Conservation (phyloP, 2,888 invertebrate species). For the Formica aserva region DNA sequence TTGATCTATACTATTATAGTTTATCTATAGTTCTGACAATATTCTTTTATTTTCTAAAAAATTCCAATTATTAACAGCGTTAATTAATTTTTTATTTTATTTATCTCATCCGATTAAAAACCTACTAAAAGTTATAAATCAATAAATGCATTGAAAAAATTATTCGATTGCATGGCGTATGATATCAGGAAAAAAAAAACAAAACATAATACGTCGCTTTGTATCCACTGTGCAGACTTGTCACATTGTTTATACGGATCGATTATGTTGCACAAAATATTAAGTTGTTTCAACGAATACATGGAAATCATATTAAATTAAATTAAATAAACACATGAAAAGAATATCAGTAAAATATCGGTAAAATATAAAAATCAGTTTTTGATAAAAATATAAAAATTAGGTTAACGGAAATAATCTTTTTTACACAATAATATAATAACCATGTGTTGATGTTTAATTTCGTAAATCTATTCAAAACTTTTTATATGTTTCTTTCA, state of each 20-base stretch:
- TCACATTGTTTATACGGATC: constrained; percentile 1
- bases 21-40: too few species aligned
- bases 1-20: too few species aligned
- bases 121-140: constrained; percentile 45
- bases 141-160: constrained; percentile 52
- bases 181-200: constrained; percentile 43
- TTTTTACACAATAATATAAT: neutral
- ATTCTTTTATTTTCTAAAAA: too few species aligned
- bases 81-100: too few species aligned
- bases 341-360: neutral
- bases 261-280: constrained; percentile 18
- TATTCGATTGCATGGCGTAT: constrained; percentile 37
- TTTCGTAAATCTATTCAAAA: neutral
- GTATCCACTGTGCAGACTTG: neutral
- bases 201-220: constrained; percentile 18
- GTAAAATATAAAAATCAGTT: neutral
- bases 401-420: neutral
- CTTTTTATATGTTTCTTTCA: neutral
- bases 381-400: neutral
- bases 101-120: constrained; percentile 46
- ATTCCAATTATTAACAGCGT: too few species aligned
- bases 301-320: neutral
- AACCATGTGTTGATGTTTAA: neutral
- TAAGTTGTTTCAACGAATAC: neutral
- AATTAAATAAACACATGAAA: constrained; percentile 5